A percentile compares a stretch with the other conserved stretches of the same genome.
Evolutionary conservation across 2,113 vertebrate species (phyloP).

Genomic region (Alexandromys fortis): DNA sequence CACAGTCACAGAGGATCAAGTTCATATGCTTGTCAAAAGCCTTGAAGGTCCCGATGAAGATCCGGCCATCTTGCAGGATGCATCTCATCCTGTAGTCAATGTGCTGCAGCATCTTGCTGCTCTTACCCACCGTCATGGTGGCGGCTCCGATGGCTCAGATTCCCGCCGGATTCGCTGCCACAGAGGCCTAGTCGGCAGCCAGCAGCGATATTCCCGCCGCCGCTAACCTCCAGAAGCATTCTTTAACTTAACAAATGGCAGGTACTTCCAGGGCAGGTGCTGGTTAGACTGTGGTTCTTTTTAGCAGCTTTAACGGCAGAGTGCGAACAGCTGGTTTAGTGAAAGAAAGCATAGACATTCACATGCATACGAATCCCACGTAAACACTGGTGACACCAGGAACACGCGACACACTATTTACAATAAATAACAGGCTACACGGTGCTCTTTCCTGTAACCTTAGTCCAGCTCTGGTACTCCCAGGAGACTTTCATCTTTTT

Average conservation of each 20-base stretch:
- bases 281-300: background rate
- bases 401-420: background rate
- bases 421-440: background rate
- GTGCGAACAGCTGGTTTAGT: background rate
- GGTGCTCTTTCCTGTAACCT: background rate
- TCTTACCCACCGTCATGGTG: constrained; percentile 94
- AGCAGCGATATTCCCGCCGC: constrained; percentile 58
- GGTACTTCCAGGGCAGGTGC: background rate
- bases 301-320: background rate
- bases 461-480: background rate
- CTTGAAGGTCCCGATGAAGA: constrained; percentile 99
- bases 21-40: constrained; percentile 99
- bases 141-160: constrained; percentile 77
- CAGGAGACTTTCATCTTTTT: background rate
- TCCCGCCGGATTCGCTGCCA: constrained; percentile 62
- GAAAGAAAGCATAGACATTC: background rate
- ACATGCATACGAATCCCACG: background rate
- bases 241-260: background rate
- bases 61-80: constrained; percentile 97
- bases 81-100: constrained; percentile 99
- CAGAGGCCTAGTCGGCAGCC: constrained; percentile 25
- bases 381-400: background rate
- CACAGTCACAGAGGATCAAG: constrained; percentile 98
- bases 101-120: constrained; percentile 99
- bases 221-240: background rate